These are phyloP conservation scores for Tragelaphus buxtoni DNA, from an alignment of 2,113 vertebrate species.

Conservation along the genomic window DNA sequence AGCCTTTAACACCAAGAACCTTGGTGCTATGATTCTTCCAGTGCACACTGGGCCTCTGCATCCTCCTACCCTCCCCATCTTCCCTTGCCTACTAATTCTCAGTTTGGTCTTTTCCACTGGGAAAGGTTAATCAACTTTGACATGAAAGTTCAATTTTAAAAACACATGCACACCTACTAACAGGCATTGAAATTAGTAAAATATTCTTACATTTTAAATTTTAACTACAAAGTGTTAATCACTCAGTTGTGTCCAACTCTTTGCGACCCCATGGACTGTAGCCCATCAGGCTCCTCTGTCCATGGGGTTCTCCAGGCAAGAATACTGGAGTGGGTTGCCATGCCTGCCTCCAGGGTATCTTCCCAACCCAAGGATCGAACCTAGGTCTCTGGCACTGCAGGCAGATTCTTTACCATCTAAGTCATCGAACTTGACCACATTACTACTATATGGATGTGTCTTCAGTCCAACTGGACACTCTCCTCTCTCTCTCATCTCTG, in stretches of 20 bases:
- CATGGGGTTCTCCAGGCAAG: not conserved
- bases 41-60: not conserved
- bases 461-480: not conserved
- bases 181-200: not conserved
- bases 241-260: not conserved
- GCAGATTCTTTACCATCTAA: not conserved
- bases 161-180: not conserved
- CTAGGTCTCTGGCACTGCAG: not conserved
- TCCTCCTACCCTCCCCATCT: not conserved
- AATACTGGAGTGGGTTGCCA: not conserved
- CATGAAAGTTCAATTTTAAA: not conserved
- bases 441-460: not conserved
- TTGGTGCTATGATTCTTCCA: not conserved
- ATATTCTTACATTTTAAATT: not conserved
- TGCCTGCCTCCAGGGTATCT: not conserved
- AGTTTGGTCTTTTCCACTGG: not conserved
- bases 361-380: not conserved
- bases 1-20: not conserved
- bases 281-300: not conserved
- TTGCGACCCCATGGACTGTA: not conserved
- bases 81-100: not conserved
- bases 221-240: not conserved
- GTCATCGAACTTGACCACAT: not conserved
- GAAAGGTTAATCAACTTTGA: not conserved
- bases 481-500: not conserved